Conservation (phyloP, 2,888 invertebrate species). For the Caenorhabditis sp. region DNA sequence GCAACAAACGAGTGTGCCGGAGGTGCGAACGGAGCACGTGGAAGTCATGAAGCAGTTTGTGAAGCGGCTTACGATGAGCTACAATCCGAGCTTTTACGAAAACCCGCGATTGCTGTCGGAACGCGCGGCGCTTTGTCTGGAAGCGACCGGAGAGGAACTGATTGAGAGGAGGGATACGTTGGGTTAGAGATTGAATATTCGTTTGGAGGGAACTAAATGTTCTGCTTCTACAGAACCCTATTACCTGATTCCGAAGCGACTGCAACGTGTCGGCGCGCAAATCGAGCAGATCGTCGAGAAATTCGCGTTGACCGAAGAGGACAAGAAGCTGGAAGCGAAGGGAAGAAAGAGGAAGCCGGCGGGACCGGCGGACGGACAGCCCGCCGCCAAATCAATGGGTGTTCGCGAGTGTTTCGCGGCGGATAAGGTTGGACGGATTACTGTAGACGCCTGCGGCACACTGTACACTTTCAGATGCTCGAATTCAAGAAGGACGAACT, state of each 20-base stretch:
- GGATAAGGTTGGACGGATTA: constrained; percentile 1
- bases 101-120: constrained; percentile 53
- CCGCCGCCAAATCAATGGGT: constrained; percentile 5
- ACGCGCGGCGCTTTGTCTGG: constrained; percentile 36
- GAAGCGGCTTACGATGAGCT: constrained; percentile 48
- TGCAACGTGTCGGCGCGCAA: constrained; percentile 29
- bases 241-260: constrained; percentile 22
- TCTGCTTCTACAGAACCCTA: constrained; percentile 40
- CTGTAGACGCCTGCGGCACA: background rate
- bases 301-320: no score
- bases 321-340: constrained; percentile 12
- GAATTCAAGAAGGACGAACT: constrained; percentile 45
- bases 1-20: constrained; percentile 4
- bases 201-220: background rate
- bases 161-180: constrained; percentile 51
- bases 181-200: constrained; percentile 7
- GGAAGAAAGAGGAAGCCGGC: constrained; percentile 17
- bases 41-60: constrained; percentile 33
- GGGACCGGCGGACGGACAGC: background rate
- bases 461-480: constrained; percentile 11
- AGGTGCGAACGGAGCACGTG: background rate
- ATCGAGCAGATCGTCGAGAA: constrained; percentile 33
- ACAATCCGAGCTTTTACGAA: constrained; percentile 56
- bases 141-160: constrained; percentile 51
- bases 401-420: constrained; percentile 25